These are phyloP conservation scores for Hippoglossus hippoglossus DNA, from an alignment of 2,797 vertebrate genomes.

Conservation along the genomic window DNA sequence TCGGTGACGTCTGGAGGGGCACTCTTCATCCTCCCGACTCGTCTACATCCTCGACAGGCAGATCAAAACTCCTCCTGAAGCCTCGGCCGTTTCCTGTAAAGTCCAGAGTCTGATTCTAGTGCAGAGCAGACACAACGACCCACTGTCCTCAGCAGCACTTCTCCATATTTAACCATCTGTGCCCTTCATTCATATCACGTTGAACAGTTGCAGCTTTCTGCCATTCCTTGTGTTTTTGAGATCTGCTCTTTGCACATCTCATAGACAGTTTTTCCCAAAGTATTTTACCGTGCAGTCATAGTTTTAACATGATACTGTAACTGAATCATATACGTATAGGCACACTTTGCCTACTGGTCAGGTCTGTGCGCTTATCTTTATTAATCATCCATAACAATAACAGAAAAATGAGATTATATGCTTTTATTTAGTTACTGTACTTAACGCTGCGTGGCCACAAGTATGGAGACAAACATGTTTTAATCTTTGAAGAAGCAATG, in stretches of 20 bases:
- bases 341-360: constrained; percentile 5
- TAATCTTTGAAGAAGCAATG: too few relatives aligned
- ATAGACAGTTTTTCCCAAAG: constrained; percentile 29
- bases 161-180: constrained; percentile 48
- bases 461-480: constrained; percentile 9
- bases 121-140: not conserved
- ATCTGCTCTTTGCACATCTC: constrained; percentile 24
- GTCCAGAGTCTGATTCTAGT: constrained; percentile 10
- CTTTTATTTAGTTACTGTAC: constrained; percentile 10
- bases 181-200: constrained; percentile 48
- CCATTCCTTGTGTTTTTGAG: constrained; percentile 22
- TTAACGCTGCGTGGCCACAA: not conserved
- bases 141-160: constrained; percentile 2
- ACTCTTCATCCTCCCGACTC: not conserved
- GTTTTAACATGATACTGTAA: constrained; percentile 40
- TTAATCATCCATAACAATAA: constrained; percentile 1
- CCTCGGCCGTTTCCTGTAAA: not conserved
- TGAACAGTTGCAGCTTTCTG: constrained; percentile 7
- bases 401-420: not conserved
- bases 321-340: constrained; percentile 13
- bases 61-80: not conserved
- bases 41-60: not conserved
- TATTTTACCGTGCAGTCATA: constrained; percentile 24
- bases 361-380: constrained; percentile 20
- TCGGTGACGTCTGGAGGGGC: constrained; percentile 13